Percentiles rank a stretch among this genome's conserved stretches.
Conservation (phyloP, 2,797 vertebrate genomes). For the Mus caroli region DNA sequence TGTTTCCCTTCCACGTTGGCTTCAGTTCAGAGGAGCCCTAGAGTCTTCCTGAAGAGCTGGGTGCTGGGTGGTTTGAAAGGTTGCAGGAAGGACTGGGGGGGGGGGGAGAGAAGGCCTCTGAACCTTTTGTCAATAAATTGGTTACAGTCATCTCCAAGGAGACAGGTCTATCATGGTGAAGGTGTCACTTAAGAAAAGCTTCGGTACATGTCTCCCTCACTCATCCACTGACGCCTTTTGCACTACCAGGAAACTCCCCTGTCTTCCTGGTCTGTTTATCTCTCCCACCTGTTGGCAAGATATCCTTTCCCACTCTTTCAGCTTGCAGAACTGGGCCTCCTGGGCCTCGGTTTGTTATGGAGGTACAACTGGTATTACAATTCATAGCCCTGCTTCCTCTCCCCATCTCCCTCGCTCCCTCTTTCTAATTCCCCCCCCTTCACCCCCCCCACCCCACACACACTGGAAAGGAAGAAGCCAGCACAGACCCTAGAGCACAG, state of each 20-base stretch:
- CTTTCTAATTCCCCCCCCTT: no score
- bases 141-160: slow-evolving; percentile 35
- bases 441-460: neutral
- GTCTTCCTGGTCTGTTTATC: neutral
- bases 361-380: neutral
- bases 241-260: neutral
- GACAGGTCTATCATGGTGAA: neutral
- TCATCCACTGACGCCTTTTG: slow-evolving; percentile 20
- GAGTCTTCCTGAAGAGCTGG: slow-evolving; percentile 78
- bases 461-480: slow-evolving; percentile 69
- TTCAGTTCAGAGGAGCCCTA: slow-evolving; percentile 75
- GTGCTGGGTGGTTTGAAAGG: slow-evolving; percentile 61
- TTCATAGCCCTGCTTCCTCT: no score
- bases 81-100: slow-evolving; percentile 7
- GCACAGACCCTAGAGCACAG: neutral
- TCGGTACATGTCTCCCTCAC: neutral
- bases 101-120: slow-evolving; percentile 37
- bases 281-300: slow-evolving; percentile 76
- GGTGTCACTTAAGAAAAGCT: neutral
- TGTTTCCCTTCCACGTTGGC: slow-evolving; percentile 77
- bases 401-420: no score
- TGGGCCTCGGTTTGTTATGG: neutral
- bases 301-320: slow-evolving; percentile 39
- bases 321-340: slow-evolving; percentile 22
- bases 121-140: slow-evolving; percentile 1